Conservation (phyloP, 2,113 vertebrate genomes). For the Nansenia antarctica region DNA sequence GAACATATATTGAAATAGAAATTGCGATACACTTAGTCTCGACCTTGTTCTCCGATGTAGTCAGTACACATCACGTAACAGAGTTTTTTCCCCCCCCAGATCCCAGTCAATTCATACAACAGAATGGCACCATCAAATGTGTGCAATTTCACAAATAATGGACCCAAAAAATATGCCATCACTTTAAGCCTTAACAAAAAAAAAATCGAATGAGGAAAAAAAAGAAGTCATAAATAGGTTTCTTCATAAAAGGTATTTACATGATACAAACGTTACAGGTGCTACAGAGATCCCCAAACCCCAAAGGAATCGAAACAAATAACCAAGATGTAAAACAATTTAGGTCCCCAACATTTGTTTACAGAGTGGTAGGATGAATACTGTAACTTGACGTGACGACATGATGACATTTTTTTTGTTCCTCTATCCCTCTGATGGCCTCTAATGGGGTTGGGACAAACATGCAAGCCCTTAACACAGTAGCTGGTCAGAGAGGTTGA, state of each 20-base stretch:
- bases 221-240: conserved; percentile 65
- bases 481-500: conserved; percentile 32
- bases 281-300: conserved; percentile 59
- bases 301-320: conserved; percentile 37
- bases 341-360: conserved; percentile 43
- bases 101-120: conserved; percentile 13
- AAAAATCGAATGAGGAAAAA: conserved; percentile 27
- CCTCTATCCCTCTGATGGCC: conserved; percentile 24
- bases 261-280: conserved; percentile 45
- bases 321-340: conserved; percentile 42
- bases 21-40: background rate
- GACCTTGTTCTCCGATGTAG: too few relatives aligned
- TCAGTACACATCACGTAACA: too few relatives aligned
- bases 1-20: background rate
- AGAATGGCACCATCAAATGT: conserved; percentile 3
- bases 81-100: conserved; percentile 26
- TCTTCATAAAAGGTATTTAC: conserved; percentile 60
- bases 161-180: conserved; percentile 21
- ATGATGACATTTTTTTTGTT: conserved; percentile 17
- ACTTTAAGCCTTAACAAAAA: conserved; percentile 29
- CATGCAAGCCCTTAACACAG: conserved; percentile 55
- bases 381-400: conserved; percentile 15
- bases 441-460: conserved; percentile 36
- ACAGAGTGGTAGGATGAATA: conserved; percentile 48
- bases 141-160: conserved; percentile 35